Base-by-base conservation (phyloP, 2,888 invertebrate genomes). In the Branchipolynoe longqiensis region DNA sequence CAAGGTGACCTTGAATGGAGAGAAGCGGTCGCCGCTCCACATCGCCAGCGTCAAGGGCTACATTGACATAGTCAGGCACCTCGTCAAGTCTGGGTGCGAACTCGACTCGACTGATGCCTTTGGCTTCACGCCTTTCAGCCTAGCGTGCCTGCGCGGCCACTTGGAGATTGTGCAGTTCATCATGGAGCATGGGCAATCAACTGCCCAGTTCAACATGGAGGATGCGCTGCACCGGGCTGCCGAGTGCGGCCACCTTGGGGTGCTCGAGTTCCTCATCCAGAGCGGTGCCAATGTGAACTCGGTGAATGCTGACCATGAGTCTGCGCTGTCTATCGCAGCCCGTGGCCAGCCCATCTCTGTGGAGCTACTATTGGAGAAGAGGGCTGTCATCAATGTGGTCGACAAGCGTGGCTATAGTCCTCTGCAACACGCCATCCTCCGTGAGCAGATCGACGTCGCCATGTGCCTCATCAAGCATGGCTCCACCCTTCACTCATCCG, bases 131-230 rank as follows among this genome's bases (percentile, higher is more conserved):
- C 86, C 88, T 0, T 85, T 88, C 25, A 86, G 85, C 62, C 83
- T 88, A 40, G 85, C 87, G 0, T 88, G 87, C 48, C 38, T 87
- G 48, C 54, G 87, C n/a, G 88, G 88, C 0, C 87, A 87, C 58
- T 25, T 86, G 33, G 74, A 85, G 48, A 86, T 86, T 14, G 85
- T 87, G 2, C 33, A 56, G 33, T 69, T 64, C 56, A 33, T 88
- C 54, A 25, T 85, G 54, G 82, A 86, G 18, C 1, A 82, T 8
- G 74, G 40, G 3, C 59, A 31, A 18, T 28, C 38, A 0, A n/a
- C 25, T 0, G 41, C 36, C 3, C 28, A 18, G 0, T 64, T 85
- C 25, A 84, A 87, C 82, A 14, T 87, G 48, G 73, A 85, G 40
- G 86, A 87, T 56, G 85, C 85, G 2, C 69, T 88, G 4, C 86